These are phyloP conservation scores for Garrulus glandarius DNA, from an alignment of 2,797 vertebrate genomes.

Conservation along the genomic window DNA sequence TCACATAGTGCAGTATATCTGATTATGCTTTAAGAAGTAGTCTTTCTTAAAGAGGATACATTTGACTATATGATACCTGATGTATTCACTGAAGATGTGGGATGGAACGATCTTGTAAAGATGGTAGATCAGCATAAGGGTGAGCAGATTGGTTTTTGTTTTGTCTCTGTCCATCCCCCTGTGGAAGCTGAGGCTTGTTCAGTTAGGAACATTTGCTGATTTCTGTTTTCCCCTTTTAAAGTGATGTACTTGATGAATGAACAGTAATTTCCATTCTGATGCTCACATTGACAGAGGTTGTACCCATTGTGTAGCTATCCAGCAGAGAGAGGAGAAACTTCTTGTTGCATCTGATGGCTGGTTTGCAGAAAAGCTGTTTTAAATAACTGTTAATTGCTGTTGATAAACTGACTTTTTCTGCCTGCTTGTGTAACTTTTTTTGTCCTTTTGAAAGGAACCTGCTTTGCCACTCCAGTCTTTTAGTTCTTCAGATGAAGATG, in stretches of 20 bases:
- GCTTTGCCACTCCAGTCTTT: constrained; percentile 74
- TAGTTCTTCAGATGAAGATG: constrained; percentile 75
- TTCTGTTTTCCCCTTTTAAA: background rate
- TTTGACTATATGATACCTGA: background rate
- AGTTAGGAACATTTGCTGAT: background rate
- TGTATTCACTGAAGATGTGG: background rate
- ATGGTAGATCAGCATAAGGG: background rate
- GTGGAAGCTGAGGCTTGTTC: background rate
- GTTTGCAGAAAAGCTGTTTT: background rate
- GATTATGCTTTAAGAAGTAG: background rate
- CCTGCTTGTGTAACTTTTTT: background rate
- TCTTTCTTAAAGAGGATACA: background rate
- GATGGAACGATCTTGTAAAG: background rate
- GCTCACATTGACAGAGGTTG: background rate
- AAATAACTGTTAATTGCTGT: background rate
- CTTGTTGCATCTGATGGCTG: background rate
- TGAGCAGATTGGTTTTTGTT: background rate
- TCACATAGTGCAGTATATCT: background rate
- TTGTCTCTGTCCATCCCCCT: accelerated
- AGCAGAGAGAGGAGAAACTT: background rate
- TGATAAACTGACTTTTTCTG: background rate
- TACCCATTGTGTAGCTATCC: background rate
- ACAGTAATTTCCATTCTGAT: background rate
- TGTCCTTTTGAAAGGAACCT: constrained; percentile 64
- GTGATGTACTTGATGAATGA: background rate